Evolutionary conservation across 2,113 vertebrate species (phyloP), one percentile per base, ranked within the genome.

Genomic region (Coregonus clupeaformis): DNA sequence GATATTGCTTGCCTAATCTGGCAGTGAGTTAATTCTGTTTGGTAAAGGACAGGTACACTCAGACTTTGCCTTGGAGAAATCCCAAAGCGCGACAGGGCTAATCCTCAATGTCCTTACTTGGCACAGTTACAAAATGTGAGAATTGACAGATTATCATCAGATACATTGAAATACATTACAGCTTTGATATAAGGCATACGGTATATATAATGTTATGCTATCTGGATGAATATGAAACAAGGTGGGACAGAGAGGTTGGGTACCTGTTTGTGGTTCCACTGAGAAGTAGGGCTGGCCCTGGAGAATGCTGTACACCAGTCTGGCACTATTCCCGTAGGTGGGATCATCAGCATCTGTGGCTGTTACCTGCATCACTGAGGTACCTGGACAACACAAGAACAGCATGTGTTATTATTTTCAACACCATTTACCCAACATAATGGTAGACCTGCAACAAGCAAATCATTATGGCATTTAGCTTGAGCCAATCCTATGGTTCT

Each of bases 261-360:
- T 94, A 98, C 98, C 98, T 95, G 98, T 97, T 86, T 99, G 96
- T 57, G 98, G 91, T 90, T 99, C 98, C 88, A 99, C 97, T 0
- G 98, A 98, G 87, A 99, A 99, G 82, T 99, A 99, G 0, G 97
- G 98, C 6, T 99, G 98, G 49, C 98, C 98, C 89, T 99, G 95
- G 45, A 98, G 94, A 66, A 99, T 99, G 75, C 98, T 99, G 89
- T 99, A 99, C 75, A 99, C 98, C 83, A 99, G 71, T 80, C 97
- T 94, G 77, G 98, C 98, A 6, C 97, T 99, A 87, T 99, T 99
- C n/a, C 98, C 97, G 4, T 99, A 99, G 32, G 98, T 98, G 71
- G 98, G 98, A 82, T 99, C 98, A 74, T 99, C 98, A 6, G 97
- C 97, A 67, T 99, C 98, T 12, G 96, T 97, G 11, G 98, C 98